Conservation (phyloP, 1,140 invertebrate species). For the Reticulitermes speratus region DNA sequence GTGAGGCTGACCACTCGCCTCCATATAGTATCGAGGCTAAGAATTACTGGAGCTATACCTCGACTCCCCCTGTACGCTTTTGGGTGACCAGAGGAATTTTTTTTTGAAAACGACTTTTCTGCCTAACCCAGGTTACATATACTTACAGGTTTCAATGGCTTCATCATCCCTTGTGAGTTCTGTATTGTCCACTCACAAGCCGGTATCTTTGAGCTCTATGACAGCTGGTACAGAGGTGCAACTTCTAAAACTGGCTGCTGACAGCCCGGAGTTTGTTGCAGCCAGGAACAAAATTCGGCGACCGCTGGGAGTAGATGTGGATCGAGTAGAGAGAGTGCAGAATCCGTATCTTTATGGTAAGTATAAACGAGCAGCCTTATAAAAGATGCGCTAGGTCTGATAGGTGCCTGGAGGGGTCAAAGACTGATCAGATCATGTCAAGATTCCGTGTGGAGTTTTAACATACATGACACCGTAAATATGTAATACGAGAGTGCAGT, state of each 20-base stretch:
- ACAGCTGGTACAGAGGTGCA: neutral
- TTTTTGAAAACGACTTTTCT: too few species aligned
- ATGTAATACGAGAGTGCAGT: too few species aligned
- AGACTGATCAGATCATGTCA: too few species aligned
- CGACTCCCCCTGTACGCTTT: too few species aligned
- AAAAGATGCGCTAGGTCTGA: too few species aligned
- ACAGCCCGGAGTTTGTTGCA: neutral
- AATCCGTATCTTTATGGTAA: neutral
- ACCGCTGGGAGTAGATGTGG: neutral
- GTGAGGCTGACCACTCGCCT: too few species aligned
- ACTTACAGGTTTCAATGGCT: neutral
- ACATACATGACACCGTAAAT: too few species aligned
- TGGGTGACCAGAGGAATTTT: too few species aligned
- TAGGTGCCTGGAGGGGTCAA: too few species aligned
- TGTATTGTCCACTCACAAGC: neutral
- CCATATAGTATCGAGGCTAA: too few species aligned
- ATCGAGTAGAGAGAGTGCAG: neutral
- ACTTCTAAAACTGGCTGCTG: neutral
- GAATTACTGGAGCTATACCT: too few species aligned
- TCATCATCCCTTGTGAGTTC: neutral
- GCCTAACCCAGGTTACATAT: neutral
- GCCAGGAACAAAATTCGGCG: neutral
- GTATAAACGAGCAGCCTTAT: neutral
- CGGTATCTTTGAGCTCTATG: neutral
- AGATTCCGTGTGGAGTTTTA: too few species aligned